These are phyloP conservation scores for Stichodactyla mertensii DNA, from an alignment of 64 coral and sea anemone genomes.

Conservation along the genomic window DNA sequence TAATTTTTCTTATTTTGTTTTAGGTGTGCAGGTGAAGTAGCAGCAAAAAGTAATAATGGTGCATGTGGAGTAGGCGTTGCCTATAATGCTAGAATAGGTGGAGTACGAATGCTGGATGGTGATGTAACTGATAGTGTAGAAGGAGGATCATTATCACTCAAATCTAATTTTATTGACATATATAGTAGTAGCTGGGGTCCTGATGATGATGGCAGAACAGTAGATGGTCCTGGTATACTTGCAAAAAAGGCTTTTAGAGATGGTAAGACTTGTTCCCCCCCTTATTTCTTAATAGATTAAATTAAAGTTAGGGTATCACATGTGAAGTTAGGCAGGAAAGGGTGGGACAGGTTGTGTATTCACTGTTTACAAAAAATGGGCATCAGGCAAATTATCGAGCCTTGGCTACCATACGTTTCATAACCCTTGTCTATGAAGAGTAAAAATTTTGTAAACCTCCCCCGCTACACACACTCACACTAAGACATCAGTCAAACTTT, in stretches of 20 bases:
- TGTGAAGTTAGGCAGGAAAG: no score
- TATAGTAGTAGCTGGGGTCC: conserved; percentile 99
- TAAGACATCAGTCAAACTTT: no score
- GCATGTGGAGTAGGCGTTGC: conserved; percentile 93
- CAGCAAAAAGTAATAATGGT: conserved; percentile 65
- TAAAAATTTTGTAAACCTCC: no score
- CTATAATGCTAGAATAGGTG: conserved; percentile 90
- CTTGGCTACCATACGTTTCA: no score
- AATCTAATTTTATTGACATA: conserved; percentile 82
- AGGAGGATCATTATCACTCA: conserved; percentile 66
- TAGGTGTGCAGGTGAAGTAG: conserved; percentile 96
- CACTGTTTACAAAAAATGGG: no score
- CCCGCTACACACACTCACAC: no score
- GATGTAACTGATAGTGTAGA: conserved; percentile 94
- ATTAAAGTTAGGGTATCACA: no score
- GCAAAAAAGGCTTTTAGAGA: conserved; percentile 83
- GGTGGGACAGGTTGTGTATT: no score
- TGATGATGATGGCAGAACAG: conserved; percentile 87
- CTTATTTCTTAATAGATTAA: neutral
- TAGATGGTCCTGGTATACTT: conserved; percentile 84
- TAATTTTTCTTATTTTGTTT: neutral
- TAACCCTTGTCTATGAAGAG: no score
- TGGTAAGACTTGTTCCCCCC: conserved; percentile 32
- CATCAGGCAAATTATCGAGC: no score
- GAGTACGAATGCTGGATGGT: conserved; percentile 94